Evolutionary conservation across 2,113 vertebrate species (phyloP).

Genomic region (Cinclus cinclus): DNA sequence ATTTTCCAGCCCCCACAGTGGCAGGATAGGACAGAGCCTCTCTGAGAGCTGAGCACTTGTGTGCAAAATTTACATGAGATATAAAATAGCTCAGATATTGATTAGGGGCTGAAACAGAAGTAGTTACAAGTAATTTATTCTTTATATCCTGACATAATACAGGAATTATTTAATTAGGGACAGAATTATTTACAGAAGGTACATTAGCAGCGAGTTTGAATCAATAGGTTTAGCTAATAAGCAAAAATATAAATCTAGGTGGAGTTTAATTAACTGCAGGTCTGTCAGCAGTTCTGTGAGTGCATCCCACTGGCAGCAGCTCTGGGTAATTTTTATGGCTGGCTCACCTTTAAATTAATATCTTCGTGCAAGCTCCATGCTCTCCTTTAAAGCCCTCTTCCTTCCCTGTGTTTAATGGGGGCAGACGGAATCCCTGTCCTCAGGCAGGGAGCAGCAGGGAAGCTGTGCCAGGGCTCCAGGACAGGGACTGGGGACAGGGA

Average conservation of each 20-base stretch:
- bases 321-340: not conserved
- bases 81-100: not conserved
- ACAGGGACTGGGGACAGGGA: fast-evolving
- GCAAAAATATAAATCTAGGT: not conserved
- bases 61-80: not conserved
- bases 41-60: not conserved
- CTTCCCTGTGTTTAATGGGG: not conserved
- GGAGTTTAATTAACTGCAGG: not conserved
- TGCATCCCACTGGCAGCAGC: not conserved
- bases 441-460: not conserved
- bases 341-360: not conserved
- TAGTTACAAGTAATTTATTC: not conserved
- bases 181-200: not conserved
- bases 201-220: not conserved
- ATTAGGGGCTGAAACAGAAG: not conserved
- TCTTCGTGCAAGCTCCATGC: not conserved
- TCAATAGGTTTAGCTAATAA: not conserved
- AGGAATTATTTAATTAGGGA: slow-evolving; percentile 22
- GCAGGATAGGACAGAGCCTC: not conserved
- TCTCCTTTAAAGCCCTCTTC: not conserved
- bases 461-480: not conserved
- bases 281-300: not conserved
- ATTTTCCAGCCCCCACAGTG: too few relatives aligned
- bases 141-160: not conserved
- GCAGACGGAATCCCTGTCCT: too few relatives aligned